A percentile compares a stretch with the other conserved stretches of the same genome.
phyloP scores from a whole-genome alignment of 1,140 invertebrate genomes.

The Tetramorium alpestre region DNA sequence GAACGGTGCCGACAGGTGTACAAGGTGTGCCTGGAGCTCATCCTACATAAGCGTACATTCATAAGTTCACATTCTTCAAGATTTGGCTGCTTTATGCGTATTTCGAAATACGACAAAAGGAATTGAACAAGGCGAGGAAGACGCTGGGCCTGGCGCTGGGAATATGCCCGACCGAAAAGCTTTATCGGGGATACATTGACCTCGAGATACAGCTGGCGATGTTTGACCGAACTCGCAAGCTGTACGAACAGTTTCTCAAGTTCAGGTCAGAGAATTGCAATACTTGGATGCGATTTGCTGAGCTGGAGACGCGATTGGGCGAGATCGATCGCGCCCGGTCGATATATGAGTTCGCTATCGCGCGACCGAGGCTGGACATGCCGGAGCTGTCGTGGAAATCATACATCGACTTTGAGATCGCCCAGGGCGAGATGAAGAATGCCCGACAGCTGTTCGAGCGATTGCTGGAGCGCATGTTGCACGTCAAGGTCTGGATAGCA shows the following conservation, averaged over 20 bases:
- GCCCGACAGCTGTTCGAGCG: slow-evolving; percentile 96
- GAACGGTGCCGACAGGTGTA: slow-evolving; percentile 96
- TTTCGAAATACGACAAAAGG: slow-evolving; percentile 98
- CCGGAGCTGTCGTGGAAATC: slow-evolving; percentile 99
- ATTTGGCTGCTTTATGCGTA: slow-evolving; percentile 99
- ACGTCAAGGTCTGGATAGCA: slow-evolving; percentile 99
- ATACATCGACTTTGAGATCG: slow-evolving; percentile 99
- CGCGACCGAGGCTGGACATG: slow-evolving; percentile 97
- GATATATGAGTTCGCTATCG: slow-evolving; percentile 97
- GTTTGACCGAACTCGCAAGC: slow-evolving; percentile 96
- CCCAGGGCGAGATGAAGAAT: slow-evolving; percentile 95
- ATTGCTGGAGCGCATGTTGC: slow-evolving; percentile 97
- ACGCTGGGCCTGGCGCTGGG: slow-evolving; percentile 96
- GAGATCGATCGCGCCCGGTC: slow-evolving; percentile 96
- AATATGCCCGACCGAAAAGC: slow-evolving; percentile 98
- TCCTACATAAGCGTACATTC: slow-evolving; percentile 94
- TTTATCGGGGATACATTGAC: slow-evolving; percentile 99
- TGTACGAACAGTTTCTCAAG: slow-evolving; percentile 99
- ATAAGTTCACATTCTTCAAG: slow-evolving; percentile 98
- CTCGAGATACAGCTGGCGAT: slow-evolving; percentile 98
- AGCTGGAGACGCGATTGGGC: slow-evolving; percentile 98
- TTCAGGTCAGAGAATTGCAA: slow-evolving; percentile 99
- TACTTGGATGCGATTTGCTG: slow-evolving; percentile 99
- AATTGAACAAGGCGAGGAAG: slow-evolving; percentile 95
- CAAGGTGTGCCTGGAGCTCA: slow-evolving; percentile 95